Evolutionary conservation across 2,888 invertebrate species (phyloP).

Genomic region (Epistrophe eligans): DNA sequence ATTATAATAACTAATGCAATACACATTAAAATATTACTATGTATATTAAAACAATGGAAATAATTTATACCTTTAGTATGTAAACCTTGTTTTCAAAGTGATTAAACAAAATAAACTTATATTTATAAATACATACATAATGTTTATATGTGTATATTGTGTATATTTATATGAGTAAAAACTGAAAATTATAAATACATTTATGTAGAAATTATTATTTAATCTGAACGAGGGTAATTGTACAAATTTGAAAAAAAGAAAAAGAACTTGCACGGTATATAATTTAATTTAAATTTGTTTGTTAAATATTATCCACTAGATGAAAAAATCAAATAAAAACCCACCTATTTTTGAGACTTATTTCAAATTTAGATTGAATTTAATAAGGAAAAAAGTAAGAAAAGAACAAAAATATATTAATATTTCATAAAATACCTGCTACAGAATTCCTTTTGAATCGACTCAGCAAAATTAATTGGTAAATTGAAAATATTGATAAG

Average conservation of each 20-base stretch:
- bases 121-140: background rate
- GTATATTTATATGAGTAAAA: constrained; percentile 8
- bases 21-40: constrained; percentile 51
- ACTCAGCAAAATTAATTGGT: constrained; percentile 41
- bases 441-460: constrained; percentile 40
- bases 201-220: constrained; percentile 38
- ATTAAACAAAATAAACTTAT: background rate
- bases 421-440: constrained; percentile 42
- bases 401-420: constrained; percentile 19
- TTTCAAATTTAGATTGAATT: constrained; percentile 60
- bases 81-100: constrained; percentile 38
- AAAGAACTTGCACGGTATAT: constrained; percentile 49
- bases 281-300: constrained; percentile 24
- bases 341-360: constrained; percentile 72
- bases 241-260: constrained; percentile 47
- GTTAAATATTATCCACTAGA: constrained; percentile 58
- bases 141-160: constrained; percentile 1
- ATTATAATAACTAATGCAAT: constrained; percentile 46
- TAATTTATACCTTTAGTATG: constrained; percentile 45
- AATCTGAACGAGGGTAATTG: constrained; percentile 37
- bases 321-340: constrained; percentile 60
- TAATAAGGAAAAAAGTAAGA: constrained; percentile 2
- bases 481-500: constrained; percentile 37
- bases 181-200: background rate
- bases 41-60: constrained; percentile 38